phyloP scores from a whole-genome alignment of 2,797 vertebrate species.

The Bovichtus variegatus region DNA sequence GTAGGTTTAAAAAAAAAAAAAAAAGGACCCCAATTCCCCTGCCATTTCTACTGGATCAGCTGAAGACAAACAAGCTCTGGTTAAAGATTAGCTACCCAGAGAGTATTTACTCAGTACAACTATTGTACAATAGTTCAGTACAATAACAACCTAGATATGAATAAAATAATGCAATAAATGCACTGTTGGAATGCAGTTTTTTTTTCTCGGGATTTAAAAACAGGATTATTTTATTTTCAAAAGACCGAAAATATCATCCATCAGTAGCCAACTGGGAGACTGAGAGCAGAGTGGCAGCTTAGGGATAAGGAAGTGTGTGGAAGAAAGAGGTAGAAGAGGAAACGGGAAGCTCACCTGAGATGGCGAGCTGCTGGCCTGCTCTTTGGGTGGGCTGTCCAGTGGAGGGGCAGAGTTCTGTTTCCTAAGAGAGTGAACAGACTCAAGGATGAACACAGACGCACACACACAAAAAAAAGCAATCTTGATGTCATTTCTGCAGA shows the following conservation, averaged over 20 bases:
- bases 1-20: too few relatives aligned
- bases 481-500: neutral
- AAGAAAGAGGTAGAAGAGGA: neutral
- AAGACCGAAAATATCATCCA: neutral
- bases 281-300: neutral
- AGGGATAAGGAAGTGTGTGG: neutral
- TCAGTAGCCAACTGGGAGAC: neutral
- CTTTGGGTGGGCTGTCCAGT: slow-evolving; percentile 91
- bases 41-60: neutral
- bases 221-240: neutral
- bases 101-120: neutral
- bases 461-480: neutral
- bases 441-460: slow-evolving; percentile 5
- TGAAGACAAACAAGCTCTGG: slow-evolving; percentile 4
- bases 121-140: too few relatives aligned
- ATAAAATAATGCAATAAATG: too few relatives aligned
- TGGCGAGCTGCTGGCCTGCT: slow-evolving; percentile 87
- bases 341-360: slow-evolving; percentile 81
- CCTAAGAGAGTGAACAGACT: slow-evolving; percentile 77
- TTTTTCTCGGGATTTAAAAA: neutral
- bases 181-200: neutral
- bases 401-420: slow-evolving; percentile 84
- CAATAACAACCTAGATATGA: neutral
- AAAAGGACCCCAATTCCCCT: too few relatives aligned
- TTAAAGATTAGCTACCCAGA: slow-evolving; percentile 16